Evolutionary conservation across 2,113 vertebrate genomes (phyloP).

Genomic region (Rhizomys pruinosus): DNA sequence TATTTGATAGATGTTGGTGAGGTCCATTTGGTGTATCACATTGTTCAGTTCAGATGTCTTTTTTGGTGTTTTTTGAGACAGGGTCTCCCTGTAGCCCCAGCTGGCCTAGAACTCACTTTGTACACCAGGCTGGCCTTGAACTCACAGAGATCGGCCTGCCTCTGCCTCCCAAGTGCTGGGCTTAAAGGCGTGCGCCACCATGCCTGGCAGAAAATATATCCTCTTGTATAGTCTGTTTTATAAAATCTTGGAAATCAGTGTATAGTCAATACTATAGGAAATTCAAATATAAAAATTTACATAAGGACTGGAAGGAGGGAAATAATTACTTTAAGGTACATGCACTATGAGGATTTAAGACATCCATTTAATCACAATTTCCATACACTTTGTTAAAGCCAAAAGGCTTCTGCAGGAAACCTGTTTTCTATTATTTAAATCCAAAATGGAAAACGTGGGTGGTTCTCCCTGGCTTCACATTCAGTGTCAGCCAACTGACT

Average conservation of each 20-base stretch:
- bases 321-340: conserved; percentile 60
- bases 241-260: conserved; percentile 69
- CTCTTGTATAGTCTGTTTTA: neutral
- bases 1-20: too few relatives aligned
- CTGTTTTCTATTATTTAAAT: conserved; percentile 68
- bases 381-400: conserved; percentile 63
- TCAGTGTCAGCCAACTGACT: conserved; percentile 66
- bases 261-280: conserved; percentile 23
- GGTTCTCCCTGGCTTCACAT: conserved; percentile 66
- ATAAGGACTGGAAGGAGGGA: conserved; percentile 54
- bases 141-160: too few relatives aligned
- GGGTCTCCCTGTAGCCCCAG: too few relatives aligned
- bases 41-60: too few relatives aligned
- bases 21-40: too few relatives aligned
- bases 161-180: neutral
- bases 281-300: conserved; percentile 65
- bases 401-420: conserved; percentile 72
- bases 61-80: too few relatives aligned
- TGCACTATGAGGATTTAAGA: conserved; percentile 53
- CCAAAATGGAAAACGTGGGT: conserved; percentile 67
- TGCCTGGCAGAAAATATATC: too few relatives aligned
- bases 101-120: too few relatives aligned
- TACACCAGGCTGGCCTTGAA: too few relatives aligned
- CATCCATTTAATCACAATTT: conserved; percentile 62
- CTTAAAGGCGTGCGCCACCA: too few relatives aligned